Conservation (phyloP, 2,888 invertebrate genomes). For the Taenaris catops region DNA sequence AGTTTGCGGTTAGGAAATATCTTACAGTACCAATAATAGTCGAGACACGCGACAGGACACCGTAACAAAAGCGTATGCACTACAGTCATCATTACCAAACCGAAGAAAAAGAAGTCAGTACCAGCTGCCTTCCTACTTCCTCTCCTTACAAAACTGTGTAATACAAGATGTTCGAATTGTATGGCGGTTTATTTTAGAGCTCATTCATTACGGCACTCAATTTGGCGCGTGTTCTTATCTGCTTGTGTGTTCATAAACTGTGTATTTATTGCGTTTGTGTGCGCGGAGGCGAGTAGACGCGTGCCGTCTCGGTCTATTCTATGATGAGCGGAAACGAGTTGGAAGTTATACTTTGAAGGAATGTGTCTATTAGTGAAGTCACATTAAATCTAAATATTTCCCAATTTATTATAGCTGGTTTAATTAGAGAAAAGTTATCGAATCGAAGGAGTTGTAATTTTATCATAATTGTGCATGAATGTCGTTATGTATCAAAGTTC, state of each 20-base stretch:
- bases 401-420: too few relatives aligned
- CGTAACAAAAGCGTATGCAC: slow-evolving; percentile 64
- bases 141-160: slow-evolving; percentile 67
- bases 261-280: slow-evolving; percentile 33
- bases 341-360: slow-evolving; percentile 19
- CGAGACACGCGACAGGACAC: slow-evolving; percentile 71
- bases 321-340: slow-evolving; percentile 33
- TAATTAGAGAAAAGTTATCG: too few relatives aligned
- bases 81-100: slow-evolving; percentile 70
- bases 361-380: too few relatives aligned
- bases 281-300: slow-evolving; percentile 32
- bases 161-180: slow-evolving; percentile 68
- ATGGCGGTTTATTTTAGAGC: slow-evolving; percentile 62
- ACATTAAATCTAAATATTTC: too few relatives aligned
- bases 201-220: slow-evolving; percentile 69
- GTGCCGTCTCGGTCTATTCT: slow-evolving; percentile 29
- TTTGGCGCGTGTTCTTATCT: slow-evolving; percentile 77
- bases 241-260: slow-evolving; percentile 36
- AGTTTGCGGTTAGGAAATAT: slow-evolving; percentile 28
- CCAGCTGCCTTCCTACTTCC: slow-evolving; percentile 78
- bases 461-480: too few relatives aligned
- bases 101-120: slow-evolving; percentile 59
- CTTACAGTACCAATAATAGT: slow-evolving; percentile 52
- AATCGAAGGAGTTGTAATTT: too few relatives aligned
- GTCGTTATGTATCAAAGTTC: too few relatives aligned